These are phyloP conservation scores for Pristionchus maxplancki DNA, from an alignment of 2,888 invertebrate genomes.

Conservation along the genomic window DNA sequence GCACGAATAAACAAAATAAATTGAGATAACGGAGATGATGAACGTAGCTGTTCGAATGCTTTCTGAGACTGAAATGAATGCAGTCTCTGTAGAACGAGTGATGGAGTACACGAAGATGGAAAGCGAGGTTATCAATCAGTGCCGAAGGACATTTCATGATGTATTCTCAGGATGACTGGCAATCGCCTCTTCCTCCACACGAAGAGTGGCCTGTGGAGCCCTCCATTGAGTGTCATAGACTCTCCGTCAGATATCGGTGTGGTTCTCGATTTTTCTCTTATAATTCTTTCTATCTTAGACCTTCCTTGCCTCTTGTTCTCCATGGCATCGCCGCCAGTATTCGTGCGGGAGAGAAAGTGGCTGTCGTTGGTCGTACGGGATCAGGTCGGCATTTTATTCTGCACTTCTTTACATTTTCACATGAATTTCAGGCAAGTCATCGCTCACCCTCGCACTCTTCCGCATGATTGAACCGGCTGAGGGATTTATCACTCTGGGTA, in stretches of 20 bases:
- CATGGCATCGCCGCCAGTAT: not conserved
- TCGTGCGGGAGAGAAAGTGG: conserved; percentile 84
- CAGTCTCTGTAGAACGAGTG: conserved; percentile 93
- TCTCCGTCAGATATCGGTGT: conserved; percentile 26
- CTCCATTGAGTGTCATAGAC: not conserved
- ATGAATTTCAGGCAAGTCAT: conserved; percentile 42
- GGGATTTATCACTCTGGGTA: not conserved
- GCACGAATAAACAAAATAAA: not conserved
- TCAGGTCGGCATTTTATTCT: conserved; percentile 71
- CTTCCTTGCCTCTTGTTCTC: not conserved
- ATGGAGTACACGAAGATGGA: conserved; percentile 71
- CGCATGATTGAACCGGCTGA: conserved; percentile 24
- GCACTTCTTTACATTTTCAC: too few relatives aligned
- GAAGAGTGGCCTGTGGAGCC: conserved; percentile 35
- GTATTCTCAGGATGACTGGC: not conserved
- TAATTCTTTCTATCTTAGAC: not conserved
- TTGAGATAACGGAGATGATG: conserved; percentile 91
- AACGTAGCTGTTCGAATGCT: conserved; percentile 97
- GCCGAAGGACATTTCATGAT: not conserved
- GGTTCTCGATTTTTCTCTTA: too few relatives aligned
- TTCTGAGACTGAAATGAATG: conserved; percentile 96
- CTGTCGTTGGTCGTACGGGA: conserved; percentile 78
- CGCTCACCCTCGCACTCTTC: conserved; percentile 43
- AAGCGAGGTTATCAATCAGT: conserved; percentile 60
- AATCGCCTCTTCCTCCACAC: not conserved